Base-by-base conservation (phyloP, 2,797 vertebrate genomes). In the Octomys mimax region DNA sequence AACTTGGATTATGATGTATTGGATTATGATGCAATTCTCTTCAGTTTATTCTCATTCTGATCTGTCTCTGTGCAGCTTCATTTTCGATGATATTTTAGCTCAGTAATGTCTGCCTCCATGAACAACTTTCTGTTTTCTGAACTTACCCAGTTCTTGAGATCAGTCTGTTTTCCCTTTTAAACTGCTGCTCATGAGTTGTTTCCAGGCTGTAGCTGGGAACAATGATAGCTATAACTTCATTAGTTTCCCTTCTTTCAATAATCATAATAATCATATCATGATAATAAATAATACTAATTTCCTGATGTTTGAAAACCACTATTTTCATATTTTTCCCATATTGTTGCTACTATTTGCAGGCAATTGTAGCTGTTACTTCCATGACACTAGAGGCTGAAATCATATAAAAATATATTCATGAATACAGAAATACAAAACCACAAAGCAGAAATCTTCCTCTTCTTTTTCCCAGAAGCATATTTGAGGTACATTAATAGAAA, bases 391-490 rank as follows among this genome's bases (percentile, higher is more conserved):
- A 62, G 85, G n/a, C 6, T 87, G 4, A 96, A 87, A 52, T 75
- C 26, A 26, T 75, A 14, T 64, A 13, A 84, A 89, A 88, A 94
- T 49, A 33, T 22, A 87, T 6, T 79, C 31, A 86, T 70, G 39
- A 91, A 73, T 57, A 79, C 10, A 86, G 68, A 86, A 83, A n/a
- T 79, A 42, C 36, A 82, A 57, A 71, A 84, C 24, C 78, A 87
- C 91, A 78, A 88, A 49, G 22, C 36, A 79, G 26, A 75, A n/a
- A 61, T 24, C 1, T 52, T 61, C 10, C 11, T 52, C 6, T 22
- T 4, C 1, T 85, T 42, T 4, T 70, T 26, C 9, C 26, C 46
- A 78, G 28, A 61, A 36, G 39, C 11, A 82, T 81, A 87, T 80
- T 94, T 61, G 49, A 2, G 36, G 8, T 54, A 33, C 75, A 61